Percentiles rank a stretch among this genome's conserved stretches.
Evolutionary conservation across 2,888 invertebrate genomes (phyloP).

Genomic region (Catocala fraxini): DNA sequence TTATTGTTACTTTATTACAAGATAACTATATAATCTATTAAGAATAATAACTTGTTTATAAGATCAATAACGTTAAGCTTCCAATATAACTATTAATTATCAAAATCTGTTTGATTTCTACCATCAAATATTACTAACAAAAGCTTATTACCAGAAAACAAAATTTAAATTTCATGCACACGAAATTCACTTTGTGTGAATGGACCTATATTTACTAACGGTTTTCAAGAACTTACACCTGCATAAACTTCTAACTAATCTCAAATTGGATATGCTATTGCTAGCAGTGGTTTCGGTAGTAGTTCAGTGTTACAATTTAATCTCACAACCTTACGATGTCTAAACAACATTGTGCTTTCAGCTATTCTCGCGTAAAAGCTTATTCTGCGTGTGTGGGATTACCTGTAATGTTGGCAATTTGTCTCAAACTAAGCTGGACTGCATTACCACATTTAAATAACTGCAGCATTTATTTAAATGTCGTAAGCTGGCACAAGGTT

Average conservation of each 20-base stretch:
- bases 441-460: background rate
- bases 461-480: background rate
- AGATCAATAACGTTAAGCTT: no score
- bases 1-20: no score
- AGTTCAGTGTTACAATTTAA: background rate
- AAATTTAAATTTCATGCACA: no score
- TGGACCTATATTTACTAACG: no score
- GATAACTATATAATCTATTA: no score
- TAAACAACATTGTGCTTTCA: background rate
- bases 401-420: background rate
- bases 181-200: no score
- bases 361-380: background rate
- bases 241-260: background rate
- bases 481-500: background rate
- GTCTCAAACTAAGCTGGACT: background rate
- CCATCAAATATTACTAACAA: no score
- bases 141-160: no score
- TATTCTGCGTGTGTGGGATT: background rate
- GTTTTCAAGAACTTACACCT: background rate
- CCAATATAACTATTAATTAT: no score
- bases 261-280: background rate
- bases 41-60: no score
- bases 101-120: no score
- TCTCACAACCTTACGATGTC: constrained; percentile 5
- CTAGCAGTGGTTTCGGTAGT: background rate